A percentile compares a stretch with the other conserved stretches of the same genome.
These are phyloP conservation scores for Andrena hattorfiana DNA, from an alignment of 2,888 invertebrate species.

Conservation along the genomic window DNA sequence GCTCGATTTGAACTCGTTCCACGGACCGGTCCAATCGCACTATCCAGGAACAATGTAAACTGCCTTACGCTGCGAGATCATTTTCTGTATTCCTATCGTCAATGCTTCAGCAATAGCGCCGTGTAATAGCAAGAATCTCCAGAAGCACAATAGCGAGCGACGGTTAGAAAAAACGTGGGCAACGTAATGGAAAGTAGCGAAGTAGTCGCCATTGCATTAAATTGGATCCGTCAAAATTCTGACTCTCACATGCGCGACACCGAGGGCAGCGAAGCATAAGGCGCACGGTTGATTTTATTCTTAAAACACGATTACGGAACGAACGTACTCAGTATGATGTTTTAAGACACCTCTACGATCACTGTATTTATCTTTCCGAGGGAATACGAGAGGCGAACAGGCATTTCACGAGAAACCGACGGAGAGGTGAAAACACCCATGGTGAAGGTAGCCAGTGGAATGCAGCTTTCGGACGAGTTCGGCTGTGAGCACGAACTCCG, in stretches of 20 bases:
- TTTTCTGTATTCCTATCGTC: slow-evolving; percentile 41
- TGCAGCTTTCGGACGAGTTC: slow-evolving; percentile 63
- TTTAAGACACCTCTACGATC: slow-evolving; percentile 26
- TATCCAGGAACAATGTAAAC: slow-evolving; percentile 30
- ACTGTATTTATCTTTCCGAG: slow-evolving; percentile 36
- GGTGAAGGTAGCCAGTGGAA: slow-evolving; percentile 73
- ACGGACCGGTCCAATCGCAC: slow-evolving; percentile 49
- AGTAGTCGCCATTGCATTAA: slow-evolving; percentile 73
- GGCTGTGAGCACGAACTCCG: slow-evolving; percentile 50
- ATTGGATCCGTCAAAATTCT: slow-evolving; percentile 73
- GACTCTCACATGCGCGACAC: slow-evolving; percentile 68
- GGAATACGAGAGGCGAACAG: slow-evolving; percentile 39
- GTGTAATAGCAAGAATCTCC: slow-evolving; percentile 19
- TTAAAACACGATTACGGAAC: slow-evolving; percentile 18
- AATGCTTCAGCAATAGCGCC: slow-evolving; percentile 38
- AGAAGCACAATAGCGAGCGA: slow-evolving; percentile 15
- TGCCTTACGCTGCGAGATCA: slow-evolving; percentile 45
- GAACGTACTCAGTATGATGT: slow-evolving; percentile 17
- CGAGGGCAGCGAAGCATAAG: slow-evolving; percentile 21
- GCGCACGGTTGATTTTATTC: slow-evolving; percentile 47
- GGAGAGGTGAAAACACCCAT: slow-evolving; percentile 76
- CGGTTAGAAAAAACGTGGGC: slow-evolving; percentile 24
- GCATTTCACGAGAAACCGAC: slow-evolving; percentile 63
- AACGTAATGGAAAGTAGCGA: slow-evolving; percentile 58
- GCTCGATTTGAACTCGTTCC: slow-evolving; percentile 59